Evolutionary conservation across 2,888 invertebrate species (phyloP).

Genomic region (Cataglyphis livida): DNA sequence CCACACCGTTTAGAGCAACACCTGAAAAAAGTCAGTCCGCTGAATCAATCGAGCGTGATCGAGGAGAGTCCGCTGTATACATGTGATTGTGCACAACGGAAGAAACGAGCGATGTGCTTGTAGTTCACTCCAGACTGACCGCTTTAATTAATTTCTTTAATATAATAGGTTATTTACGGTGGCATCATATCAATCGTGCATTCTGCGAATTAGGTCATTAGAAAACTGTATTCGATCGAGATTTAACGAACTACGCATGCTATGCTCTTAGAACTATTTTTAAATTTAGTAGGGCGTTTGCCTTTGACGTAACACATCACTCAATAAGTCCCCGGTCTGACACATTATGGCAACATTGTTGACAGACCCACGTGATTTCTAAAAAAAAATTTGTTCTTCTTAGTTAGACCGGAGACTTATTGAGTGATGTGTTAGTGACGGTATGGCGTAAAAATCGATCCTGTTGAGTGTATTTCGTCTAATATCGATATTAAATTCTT

Average conservation of each 20-base stretch:
- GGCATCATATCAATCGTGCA: slow-evolving; percentile 57
- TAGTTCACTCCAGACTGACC: slow-evolving; percentile 39
- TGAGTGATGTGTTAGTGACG: no score
- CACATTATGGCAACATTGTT: no score
- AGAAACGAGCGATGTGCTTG: slow-evolving; percentile 44
- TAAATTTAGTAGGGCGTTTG: neutral
- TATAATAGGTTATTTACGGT: slow-evolving; percentile 61
- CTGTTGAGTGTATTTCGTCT: neutral
- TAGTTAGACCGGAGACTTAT: no score
- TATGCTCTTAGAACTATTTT: neutral
- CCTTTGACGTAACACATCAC: neutral
- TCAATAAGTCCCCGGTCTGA: no score
- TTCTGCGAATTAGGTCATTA: slow-evolving; percentile 28
- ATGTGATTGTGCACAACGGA: slow-evolving; percentile 42
- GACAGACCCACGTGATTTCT: no score
- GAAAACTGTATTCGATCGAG: slow-evolving; percentile 63
- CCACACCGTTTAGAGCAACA: slow-evolving; percentile 8
- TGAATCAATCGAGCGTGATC: slow-evolving; percentile 21
- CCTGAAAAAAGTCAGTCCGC: slow-evolving; percentile 9
- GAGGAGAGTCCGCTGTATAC: slow-evolving; percentile 24
- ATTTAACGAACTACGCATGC: neutral
- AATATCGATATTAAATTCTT: neutral
- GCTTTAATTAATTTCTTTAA: slow-evolving; percentile 51
- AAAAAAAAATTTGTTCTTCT: no score
- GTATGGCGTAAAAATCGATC: neutral